phyloP scores from a whole-genome alignment of 2,797 vertebrate species.

The Halcyon leucocephala region DNA sequence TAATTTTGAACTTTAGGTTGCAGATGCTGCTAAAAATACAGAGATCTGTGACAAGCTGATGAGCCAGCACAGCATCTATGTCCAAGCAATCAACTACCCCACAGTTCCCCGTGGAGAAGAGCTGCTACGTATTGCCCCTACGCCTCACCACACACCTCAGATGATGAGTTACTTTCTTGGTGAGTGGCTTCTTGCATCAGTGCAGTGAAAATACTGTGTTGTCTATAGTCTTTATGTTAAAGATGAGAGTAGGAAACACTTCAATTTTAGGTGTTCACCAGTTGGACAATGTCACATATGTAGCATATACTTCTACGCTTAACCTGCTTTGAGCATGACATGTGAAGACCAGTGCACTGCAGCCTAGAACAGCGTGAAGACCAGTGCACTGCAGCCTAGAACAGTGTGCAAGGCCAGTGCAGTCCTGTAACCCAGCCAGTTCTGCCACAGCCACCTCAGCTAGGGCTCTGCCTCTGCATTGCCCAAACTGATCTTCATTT shows the following conservation, averaged over 20 bases:
- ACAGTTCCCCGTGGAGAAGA: slow-evolving; percentile 94
- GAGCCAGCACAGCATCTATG: slow-evolving; percentile 93
- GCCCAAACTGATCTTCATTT: not conserved
- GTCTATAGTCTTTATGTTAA: not conserved
- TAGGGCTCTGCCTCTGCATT: not conserved
- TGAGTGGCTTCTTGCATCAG: slow-evolving; percentile 71
- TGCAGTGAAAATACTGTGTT: not conserved
- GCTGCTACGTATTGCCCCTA: slow-evolving; percentile 93
- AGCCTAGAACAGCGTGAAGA: not conserved
- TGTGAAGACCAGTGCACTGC: not conserved
- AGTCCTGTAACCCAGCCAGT: not conserved
- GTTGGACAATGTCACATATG: not conserved
- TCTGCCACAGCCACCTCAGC: not conserved
- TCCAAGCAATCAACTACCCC: slow-evolving; percentile 97
- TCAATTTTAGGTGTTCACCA: not conserved
- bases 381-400: not conserved
- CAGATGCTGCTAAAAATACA: slow-evolving; percentile 93
- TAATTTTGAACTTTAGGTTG: slow-evolving; percentile 80
- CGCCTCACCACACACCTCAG: slow-evolving; percentile 94
- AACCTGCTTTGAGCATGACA: not conserved
- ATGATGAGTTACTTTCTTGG: slow-evolving; percentile 97
- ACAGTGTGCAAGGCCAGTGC: not conserved
- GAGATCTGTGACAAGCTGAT: slow-evolving; percentile 93
- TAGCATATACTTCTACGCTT: fast-evolving
- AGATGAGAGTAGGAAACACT: not conserved